Base-by-base conservation (phyloP, 2,113 vertebrate species). In the Callipepla squamata region DNA sequence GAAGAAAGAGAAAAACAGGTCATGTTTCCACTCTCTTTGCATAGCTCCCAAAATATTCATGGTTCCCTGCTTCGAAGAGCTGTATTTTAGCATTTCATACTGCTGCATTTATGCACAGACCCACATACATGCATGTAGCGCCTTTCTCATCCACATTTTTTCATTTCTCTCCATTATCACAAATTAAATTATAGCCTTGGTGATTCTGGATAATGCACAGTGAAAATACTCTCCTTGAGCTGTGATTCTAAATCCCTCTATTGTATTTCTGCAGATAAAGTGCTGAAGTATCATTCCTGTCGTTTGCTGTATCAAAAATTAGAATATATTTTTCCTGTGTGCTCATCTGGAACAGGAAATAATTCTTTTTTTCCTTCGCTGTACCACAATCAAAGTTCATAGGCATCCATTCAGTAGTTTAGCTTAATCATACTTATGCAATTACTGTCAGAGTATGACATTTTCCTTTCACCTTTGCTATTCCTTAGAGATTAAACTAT, bases 391-490 rank as follows among this genome's bases (percentile, higher is more conserved):
- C 89, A 88, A 82, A 74, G 55, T 75, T 92, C 20, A 13, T 67
- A 95, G 93, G 75, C 94, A 91, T 81, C 40, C 45, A 59, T 81
- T 93, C 70, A 67, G 90, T 76, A 96, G 85, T 93, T 88, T 86
- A 89, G 85, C 57, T 96, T 95, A 92, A 94, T 95, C 94, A 96
- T 92, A 95, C 92, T 94, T 90, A 94, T 45, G 93, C 94, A 97
- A 96, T 96, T 96, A 96, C 95, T 95, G 95, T 95, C 93, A 94
- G 84, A 95, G 53, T 22, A 89, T 96, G 95, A 94, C 94, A 96
- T 96, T 97, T 96, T 96, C 94, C 91, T 93, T 96, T 97, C 95
- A 92, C 95, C 94, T 94, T 94, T 93, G 34, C 62, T 90, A 94
- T 85, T 96, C 96, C 88, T 84, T 80, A 44, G 22, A 94, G 80